phyloP scores from a whole-genome alignment of 2,113 vertebrate species.

The Geococcyx californianus region DNA sequence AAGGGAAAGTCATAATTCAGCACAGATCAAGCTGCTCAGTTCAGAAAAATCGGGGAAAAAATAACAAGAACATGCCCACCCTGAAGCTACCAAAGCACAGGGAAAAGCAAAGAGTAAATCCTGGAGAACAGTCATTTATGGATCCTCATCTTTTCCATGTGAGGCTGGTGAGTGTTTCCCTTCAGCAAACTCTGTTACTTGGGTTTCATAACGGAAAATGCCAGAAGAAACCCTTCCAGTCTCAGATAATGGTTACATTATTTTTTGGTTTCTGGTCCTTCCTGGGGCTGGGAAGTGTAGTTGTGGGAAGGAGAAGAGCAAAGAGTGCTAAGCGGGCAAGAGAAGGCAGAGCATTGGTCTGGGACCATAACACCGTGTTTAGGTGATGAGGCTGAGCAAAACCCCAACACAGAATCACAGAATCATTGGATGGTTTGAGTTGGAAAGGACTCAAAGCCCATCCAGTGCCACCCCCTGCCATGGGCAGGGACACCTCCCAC shows the following conservation, averaged over 20 bases:
- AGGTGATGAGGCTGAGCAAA: too few relatives aligned
- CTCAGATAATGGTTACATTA: background rate
- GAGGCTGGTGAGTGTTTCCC: background rate
- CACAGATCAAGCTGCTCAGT: background rate
- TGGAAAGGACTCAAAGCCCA: too few relatives aligned
- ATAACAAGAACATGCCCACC: background rate
- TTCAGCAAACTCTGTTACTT: accelerated
- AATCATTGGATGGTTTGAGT: too few relatives aligned
- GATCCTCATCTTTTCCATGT: background rate
- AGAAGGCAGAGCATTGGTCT: background rate
- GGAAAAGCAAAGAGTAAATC: background rate
- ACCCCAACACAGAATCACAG: too few relatives aligned
- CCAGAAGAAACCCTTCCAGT: background rate
- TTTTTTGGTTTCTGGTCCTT: background rate
- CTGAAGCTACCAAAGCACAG: background rate
- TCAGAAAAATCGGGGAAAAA: background rate
- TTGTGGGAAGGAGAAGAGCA: background rate
- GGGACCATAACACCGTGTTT: background rate
- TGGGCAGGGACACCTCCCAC: too few relatives aligned
- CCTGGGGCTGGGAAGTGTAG: background rate
- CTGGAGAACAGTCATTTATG: background rate
- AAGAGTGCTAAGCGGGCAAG: background rate
- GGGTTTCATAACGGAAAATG: background rate
- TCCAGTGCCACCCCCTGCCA: too few relatives aligned
- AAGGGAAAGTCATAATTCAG: background rate